These are phyloP conservation scores for Sebastes umbrosus DNA, from an alignment of 2,797 vertebrate genomes.

Conservation along the genomic window DNA sequence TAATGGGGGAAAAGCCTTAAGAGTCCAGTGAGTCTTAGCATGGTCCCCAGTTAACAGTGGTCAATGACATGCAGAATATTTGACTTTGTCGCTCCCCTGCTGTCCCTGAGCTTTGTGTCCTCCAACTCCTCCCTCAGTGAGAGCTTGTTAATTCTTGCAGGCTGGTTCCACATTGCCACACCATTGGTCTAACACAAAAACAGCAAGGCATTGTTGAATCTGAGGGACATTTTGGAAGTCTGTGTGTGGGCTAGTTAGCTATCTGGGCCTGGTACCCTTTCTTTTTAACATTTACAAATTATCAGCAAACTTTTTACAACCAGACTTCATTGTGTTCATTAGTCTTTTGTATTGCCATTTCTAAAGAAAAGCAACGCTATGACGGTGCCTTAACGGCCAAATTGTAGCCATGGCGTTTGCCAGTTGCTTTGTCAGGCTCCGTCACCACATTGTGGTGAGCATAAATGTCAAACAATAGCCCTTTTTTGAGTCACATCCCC, in stretches of 20 bases:
- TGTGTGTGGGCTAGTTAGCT: slow-evolving; percentile 65
- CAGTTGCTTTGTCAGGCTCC: slow-evolving; percentile 55
- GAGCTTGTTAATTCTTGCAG: slow-evolving; percentile 72
- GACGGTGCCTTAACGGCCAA: slow-evolving; percentile 50
- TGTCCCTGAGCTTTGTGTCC: slow-evolving; percentile 46
- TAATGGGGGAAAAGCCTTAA: neutral
- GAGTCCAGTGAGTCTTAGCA: slow-evolving; percentile 36
- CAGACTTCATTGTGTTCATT: slow-evolving; percentile 54
- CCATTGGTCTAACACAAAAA: slow-evolving; percentile 70
- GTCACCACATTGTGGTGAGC: slow-evolving; percentile 49
- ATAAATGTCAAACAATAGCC: slow-evolving; percentile 65
- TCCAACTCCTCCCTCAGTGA: slow-evolving; percentile 40
- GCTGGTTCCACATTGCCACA: slow-evolving; percentile 78
- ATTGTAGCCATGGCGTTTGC: slow-evolving; percentile 44
- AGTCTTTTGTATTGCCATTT: slow-evolving; percentile 42
- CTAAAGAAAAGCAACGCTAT: slow-evolving; percentile 24
- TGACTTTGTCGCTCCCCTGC: slow-evolving; percentile 44
- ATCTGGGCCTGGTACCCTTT: slow-evolving; percentile 39
- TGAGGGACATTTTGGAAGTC: slow-evolving; percentile 48
- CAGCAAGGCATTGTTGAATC: slow-evolving; percentile 55
- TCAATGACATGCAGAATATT: slow-evolving; percentile 33
- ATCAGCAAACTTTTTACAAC: slow-evolving; percentile 43
- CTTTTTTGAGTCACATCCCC: slow-evolving; percentile 67
- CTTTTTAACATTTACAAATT: slow-evolving; percentile 59
- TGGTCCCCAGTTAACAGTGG: neutral